A percentile compares a stretch with the other conserved stretches of the same genome.
Evolutionary conservation across 2,113 vertebrate genomes (phyloP).

Genomic region (Eulacestoma nigropectus): DNA sequence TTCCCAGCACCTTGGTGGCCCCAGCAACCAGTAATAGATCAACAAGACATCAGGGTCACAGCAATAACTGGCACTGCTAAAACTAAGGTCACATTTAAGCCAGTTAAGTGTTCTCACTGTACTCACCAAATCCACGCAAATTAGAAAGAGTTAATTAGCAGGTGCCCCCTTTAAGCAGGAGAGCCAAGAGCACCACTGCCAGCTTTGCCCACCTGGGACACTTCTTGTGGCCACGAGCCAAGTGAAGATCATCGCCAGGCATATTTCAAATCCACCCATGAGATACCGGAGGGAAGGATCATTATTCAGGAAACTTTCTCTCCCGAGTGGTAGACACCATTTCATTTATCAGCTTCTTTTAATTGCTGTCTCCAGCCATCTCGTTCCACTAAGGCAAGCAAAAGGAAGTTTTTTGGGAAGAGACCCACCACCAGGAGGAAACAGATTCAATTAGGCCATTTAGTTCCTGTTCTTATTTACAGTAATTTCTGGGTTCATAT

Average conservation of each 20-base stretch:
- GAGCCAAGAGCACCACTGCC: not conserved
- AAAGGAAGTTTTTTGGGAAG: not conserved
- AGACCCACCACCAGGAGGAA: not conserved
- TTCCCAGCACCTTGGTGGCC: not conserved
- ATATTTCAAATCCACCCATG: not conserved
- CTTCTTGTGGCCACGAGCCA: not conserved
- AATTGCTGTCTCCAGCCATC: not conserved
- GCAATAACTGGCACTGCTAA: not conserved
- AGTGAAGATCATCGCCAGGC: fast-evolving
- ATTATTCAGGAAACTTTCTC: not conserved
- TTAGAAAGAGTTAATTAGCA: not conserved
- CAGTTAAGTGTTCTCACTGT: not conserved
- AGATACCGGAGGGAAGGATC: not conserved
- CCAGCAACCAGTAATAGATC: not conserved
- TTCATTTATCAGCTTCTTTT: not conserved
- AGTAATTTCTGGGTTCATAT: not conserved
- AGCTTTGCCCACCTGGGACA: fast-evolving
- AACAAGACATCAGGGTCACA: not conserved
- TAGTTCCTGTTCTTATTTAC: not conserved
- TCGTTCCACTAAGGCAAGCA: not conserved
- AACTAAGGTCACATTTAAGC: not conserved
- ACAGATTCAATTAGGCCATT: not conserved
- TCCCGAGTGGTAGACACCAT: not conserved
- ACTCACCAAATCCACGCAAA: not conserved
- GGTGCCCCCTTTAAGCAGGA: not conserved